A percentile compares a stretch with the other conserved stretches of the same genome.
These are phyloP conservation scores for Vombatus ursinus DNA, from an alignment of 2,113 vertebrate genomes.

Conservation along the genomic window DNA sequence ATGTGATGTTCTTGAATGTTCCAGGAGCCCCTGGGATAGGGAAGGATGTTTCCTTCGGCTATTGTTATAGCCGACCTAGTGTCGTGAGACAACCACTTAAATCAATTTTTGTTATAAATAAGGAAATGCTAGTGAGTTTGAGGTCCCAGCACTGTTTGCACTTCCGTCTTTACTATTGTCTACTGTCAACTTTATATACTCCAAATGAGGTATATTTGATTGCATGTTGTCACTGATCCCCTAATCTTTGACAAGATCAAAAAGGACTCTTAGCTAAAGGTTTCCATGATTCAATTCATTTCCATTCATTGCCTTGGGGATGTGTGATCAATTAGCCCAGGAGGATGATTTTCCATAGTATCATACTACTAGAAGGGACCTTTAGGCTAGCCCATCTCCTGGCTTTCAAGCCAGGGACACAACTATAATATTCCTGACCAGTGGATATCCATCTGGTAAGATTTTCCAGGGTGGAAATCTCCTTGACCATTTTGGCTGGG, in stretches of 20 bases:
- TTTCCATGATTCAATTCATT: not conserved
- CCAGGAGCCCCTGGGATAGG: not conserved
- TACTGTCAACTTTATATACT: not conserved
- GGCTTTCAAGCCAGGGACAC: not conserved
- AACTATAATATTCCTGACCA: not conserved
- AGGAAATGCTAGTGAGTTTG: not conserved
- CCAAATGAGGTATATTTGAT: not conserved
- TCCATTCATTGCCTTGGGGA: not conserved
- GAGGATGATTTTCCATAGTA: not conserved
- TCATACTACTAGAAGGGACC: not conserved
- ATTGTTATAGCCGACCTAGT: not conserved
- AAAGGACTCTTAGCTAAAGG: not conserved
- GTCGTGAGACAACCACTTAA: not conserved
- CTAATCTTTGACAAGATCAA: not conserved
- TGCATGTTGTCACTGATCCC: not conserved
- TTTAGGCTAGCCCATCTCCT: slow-evolving; percentile 8
- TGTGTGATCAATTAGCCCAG: not conserved
- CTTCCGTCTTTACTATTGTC: not conserved
- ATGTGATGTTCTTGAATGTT: not conserved
- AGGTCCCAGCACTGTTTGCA: not conserved
- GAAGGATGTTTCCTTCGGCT: no score
- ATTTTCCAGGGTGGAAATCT: not conserved
- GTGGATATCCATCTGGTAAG: not conserved
- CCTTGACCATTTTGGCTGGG: not conserved
- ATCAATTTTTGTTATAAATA: slow-evolving; percentile 22